Conservation (phyloP, 2,888 invertebrate genomes). For the Agrotis clavis region DNA sequence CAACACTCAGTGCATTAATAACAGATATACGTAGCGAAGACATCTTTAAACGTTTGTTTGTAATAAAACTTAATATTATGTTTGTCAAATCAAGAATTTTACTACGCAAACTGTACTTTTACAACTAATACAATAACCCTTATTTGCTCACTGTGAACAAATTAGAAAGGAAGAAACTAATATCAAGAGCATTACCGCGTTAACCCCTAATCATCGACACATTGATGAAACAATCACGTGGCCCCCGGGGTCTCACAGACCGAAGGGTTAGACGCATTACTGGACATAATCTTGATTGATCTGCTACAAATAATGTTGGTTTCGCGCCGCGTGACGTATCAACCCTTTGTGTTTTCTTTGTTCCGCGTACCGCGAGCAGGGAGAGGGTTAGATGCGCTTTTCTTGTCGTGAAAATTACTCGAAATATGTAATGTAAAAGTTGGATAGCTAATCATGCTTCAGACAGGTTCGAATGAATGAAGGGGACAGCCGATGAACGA, state of each 20-base stretch:
- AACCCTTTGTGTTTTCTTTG: constrained; percentile 73
- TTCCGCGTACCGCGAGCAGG: constrained; percentile 55
- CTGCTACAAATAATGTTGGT: constrained; percentile 87
- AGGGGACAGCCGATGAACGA: constrained; percentile 12
- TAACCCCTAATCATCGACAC: constrained; percentile 85
- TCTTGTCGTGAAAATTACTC: constrained; percentile 56
- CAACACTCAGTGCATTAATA: constrained; percentile 38
- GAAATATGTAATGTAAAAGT: constrained; percentile 15
- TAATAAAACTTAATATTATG: constrained; percentile 25
- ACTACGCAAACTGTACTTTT: constrained; percentile 10
- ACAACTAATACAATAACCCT: constrained; percentile 27
- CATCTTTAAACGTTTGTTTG: constrained; percentile 24
- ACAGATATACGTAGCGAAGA: constrained; percentile 24
- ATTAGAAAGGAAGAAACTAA: constrained; percentile 71
- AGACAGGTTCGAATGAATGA: constrained; percentile 24
- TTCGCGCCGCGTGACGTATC: constrained; percentile 72
- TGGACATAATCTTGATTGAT: constrained; percentile 90
- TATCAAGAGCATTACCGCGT: constrained; percentile 72
- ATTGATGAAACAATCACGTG: constrained; percentile 85
- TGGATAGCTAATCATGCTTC: neutral
- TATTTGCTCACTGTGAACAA: constrained; percentile 58
- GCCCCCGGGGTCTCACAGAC: constrained; percentile 68
- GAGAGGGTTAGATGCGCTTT: constrained; percentile 77
- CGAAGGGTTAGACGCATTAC: constrained; percentile 85
- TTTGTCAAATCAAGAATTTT: constrained; percentile 6